Evolutionary conservation across 2,888 invertebrate species (phyloP).

Genomic region (Trichogramma dendrolimi): DNA sequence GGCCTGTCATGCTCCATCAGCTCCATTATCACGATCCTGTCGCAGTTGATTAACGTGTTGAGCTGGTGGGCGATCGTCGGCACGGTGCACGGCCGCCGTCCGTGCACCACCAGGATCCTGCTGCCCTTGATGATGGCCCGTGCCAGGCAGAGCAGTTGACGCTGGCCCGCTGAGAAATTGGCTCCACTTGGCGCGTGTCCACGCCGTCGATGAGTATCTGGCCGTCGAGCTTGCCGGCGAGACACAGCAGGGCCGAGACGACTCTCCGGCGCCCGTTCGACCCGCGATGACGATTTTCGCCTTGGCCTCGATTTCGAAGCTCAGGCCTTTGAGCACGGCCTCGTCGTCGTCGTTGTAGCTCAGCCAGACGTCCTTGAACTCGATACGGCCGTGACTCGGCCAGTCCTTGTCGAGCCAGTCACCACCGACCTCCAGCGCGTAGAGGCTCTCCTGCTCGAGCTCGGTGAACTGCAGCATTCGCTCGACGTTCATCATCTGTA

Average conservation of each 20-base stretch:
- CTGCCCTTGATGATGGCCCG: constrained; percentile 82
- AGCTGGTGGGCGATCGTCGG: constrained; percentile 86
- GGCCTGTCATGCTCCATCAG: constrained; percentile 72
- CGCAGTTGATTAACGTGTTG: constrained; percentile 89
- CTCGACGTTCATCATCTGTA: constrained; percentile 75
- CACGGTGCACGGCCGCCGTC: constrained; percentile 89
- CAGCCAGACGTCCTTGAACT: constrained; percentile 62
- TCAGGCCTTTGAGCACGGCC: constrained; percentile 71
- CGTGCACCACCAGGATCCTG: constrained; percentile 80
- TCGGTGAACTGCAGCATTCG: constrained; percentile 74
- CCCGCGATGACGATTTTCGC: constrained; percentile 81
- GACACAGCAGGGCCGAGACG: constrained; percentile 75
- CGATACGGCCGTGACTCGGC: constrained; percentile 65
- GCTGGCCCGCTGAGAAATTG: constrained; percentile 84
- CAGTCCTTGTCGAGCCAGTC: constrained; percentile 61
- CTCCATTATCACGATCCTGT: constrained; percentile 76
- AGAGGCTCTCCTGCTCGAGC: constrained; percentile 60
- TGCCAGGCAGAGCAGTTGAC: constrained; percentile 83
- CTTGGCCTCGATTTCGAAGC: constrained; percentile 63
- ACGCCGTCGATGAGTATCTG: constrained; percentile 71
- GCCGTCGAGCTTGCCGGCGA: constrained; percentile 76
- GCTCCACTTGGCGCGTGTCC: constrained; percentile 70
- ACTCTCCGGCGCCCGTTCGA: constrained; percentile 82
- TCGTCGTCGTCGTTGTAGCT: constrained; percentile 64
- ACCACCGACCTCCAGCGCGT: constrained; percentile 58